Evolutionary conservation across 2,888 invertebrate genomes (phyloP), one percentile per base, ranked within the genome.

Genomic region (Lepeophtheirus nordmannii): DNA sequence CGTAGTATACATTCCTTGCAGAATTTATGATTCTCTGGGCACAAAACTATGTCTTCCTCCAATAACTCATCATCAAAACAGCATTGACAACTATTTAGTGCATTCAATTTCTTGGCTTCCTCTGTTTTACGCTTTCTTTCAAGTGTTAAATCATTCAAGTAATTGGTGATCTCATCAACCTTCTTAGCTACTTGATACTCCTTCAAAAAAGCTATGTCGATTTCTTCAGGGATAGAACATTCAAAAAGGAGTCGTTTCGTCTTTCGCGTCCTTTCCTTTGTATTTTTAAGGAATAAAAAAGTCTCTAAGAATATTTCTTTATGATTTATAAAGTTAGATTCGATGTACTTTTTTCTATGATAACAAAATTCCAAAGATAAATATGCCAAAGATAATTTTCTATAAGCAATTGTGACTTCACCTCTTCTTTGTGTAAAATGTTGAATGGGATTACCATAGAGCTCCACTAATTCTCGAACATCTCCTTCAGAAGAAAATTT

Each of bases 51-150:
- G 68, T 79, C 78, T 11, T 74, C 73, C 0, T 72, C 74, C 69
- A 81, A 72, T 17, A 79, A 74, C 70, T 82, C 80, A 60, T 79
- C 78, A 60, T 80, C 79, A 68, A 69, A 82, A 70, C 83, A 83
- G 71, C 80, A 80, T 37, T 74, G 73, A 72, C 83, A 83, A 17
- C 77, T 77, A 39, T 75, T 70, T 68, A 81, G 72, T 38, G 76
- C 70, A 17, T 75, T 75, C 20, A 71, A 71, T 65, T 70, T 69
- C 71, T 74, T 76, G 0, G 79, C 76, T 7, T 58, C 40, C 20
- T 22, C 58, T 12, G 58, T 38, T 10, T 30, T 17, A 22, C 9
- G 20, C 17, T 37, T 17, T 14, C 38, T 20, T 37, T 68, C 67
- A 17, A 58, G 58, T 22, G 68, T 67, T 61, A 65, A 64, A 23